Base-by-base conservation (phyloP, 2,888 invertebrate species). In the Hecatera dysodea region DNA sequence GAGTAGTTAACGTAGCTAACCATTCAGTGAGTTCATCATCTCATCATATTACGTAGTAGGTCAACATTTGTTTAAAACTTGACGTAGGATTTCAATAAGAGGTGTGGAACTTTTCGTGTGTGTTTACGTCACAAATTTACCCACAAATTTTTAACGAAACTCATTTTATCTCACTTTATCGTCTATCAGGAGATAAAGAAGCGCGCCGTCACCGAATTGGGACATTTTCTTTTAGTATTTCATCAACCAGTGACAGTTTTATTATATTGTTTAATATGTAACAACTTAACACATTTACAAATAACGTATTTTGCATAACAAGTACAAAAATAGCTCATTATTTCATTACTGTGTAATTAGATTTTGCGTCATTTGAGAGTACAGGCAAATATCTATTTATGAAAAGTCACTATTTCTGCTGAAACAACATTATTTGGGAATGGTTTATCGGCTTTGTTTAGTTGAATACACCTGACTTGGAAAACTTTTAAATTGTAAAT, bases 71-170 rank as follows among this genome's bases (percentile, higher is more conserved):
- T 75, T 79, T 76, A 87, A 84, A 75, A 61, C 78, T 90, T 91
- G 92, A 94, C 93, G 93, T 92, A 90, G 84, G 68, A 68, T 70
- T 71, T 72, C 80, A 85, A 81, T 82, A 83, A 90, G 90, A 94
- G 93, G 94, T 81, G 94, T 93, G 94, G 94, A 94, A 94, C 88
- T 91, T 95, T 95, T 94, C 89, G 87, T 90, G 81, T 78, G 53
- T 44, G 53, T 39, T 68, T 88, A 92, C 94, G 95, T 93, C 93
- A 94, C 83, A 65, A 68, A 68, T 73, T 78, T 80, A 78, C 70
- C 74, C 71, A 81, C 70, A 72, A 59, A 69, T 74, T 80, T 77
- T 70, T 59, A 66, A 77, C 71, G 64, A 73, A 76, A 76, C 71
- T 42, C 52, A 73, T 79, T 81, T 85, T 84, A 84, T 83, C 84